Percentiles rank a stretch among this genome's conserved stretches.
Conservation (phyloP, 2,113 vertebrate species). For the Ploceus nigricollis region DNA sequence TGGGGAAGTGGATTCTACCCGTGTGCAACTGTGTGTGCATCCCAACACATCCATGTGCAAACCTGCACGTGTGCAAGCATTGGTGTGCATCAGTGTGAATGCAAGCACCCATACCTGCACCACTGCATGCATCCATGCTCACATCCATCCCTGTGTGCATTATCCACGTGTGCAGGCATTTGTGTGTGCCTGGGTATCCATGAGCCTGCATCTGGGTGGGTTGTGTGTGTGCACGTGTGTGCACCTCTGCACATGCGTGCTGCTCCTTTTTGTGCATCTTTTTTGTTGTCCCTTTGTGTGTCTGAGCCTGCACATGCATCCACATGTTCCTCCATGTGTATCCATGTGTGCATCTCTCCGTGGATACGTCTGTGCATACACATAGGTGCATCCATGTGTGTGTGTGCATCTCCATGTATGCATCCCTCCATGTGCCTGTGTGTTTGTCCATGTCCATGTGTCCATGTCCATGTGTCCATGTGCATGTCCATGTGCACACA, state of each 20-base stretch:
- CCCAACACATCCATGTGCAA: accelerated
- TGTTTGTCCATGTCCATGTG: accelerated
- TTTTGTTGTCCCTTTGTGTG: too few species aligned
- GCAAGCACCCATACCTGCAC: accelerated
- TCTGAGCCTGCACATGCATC: background rate
- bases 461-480: accelerated
- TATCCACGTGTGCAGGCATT: background rate
- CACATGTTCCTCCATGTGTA: accelerated
- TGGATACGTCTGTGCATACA: accelerated
- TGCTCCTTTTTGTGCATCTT: background rate
- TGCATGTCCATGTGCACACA: background rate
- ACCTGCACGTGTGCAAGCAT: background rate
- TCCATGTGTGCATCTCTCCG: accelerated
- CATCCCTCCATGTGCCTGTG: accelerated
- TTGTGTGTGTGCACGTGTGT: accelerated
- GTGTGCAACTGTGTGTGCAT: accelerated
- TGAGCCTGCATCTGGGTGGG: too few species aligned
- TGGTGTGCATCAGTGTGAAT: background rate
- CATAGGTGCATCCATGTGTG: accelerated
- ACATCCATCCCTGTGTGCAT: background rate
- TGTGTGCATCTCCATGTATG: accelerated
- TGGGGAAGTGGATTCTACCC: background rate
- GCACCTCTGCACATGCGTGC: background rate
- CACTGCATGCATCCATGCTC: background rate
- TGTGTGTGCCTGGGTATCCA: background rate